These are phyloP conservation scores for Aramus guarauna DNA, from an alignment of 2,113 vertebrate genomes.

Conservation along the genomic window DNA sequence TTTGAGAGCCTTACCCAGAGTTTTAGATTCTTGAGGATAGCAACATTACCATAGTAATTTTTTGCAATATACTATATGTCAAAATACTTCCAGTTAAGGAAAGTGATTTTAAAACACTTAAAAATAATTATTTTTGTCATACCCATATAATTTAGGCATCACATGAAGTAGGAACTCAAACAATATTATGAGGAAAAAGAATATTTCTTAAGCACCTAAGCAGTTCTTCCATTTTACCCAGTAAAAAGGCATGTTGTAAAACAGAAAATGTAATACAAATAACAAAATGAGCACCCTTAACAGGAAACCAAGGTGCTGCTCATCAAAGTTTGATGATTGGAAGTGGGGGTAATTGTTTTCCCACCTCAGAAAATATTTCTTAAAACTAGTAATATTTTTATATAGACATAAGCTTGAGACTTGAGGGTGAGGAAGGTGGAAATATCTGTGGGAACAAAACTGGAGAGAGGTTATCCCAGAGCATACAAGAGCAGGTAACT, in stretches of 20 bases:
- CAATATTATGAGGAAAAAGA: not conserved
- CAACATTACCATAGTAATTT: not conserved
- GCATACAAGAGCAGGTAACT: not conserved
- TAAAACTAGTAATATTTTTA: not conserved
- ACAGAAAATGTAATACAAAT: not conserved
- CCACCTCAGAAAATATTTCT: not conserved
- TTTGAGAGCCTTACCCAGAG: not conserved
- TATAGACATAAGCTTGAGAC: not conserved
- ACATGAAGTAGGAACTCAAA: not conserved
- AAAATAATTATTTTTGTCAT: not conserved
- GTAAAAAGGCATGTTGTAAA: not conserved
- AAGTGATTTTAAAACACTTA: not conserved
- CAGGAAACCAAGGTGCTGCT: not conserved
- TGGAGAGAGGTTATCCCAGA: not conserved
- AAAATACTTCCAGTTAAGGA: not conserved
- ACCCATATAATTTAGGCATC: not conserved
- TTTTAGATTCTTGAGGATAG: not conserved
- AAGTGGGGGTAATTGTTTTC: not conserved
- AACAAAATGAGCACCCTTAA: not conserved
- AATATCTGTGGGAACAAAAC: not conserved
- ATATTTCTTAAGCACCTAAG: not conserved
- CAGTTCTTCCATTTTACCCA: not conserved
- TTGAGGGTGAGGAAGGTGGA: not conserved
- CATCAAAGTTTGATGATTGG: not conserved
- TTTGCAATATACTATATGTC: not conserved